phyloP scores from a whole-genome alignment of 2,888 invertebrate genomes.

The Caenorhabditis afra region DNA sequence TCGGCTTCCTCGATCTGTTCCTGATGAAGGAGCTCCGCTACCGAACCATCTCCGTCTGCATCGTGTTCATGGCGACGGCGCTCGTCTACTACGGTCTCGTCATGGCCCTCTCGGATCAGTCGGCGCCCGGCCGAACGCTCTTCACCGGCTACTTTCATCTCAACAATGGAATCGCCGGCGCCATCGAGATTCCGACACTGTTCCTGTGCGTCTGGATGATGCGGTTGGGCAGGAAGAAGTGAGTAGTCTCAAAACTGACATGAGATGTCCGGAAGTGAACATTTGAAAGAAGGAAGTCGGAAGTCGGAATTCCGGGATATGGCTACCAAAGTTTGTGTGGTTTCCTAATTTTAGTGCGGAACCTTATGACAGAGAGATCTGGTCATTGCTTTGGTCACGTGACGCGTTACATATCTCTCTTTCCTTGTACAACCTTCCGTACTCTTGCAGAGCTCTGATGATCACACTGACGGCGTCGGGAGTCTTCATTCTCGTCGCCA shows the following conservation, averaged over 20 bases:
- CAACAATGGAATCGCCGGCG: slow-evolving; percentile 80
- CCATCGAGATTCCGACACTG: slow-evolving; percentile 79
- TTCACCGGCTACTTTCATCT: slow-evolving; percentile 80
- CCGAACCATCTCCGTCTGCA: slow-evolving; percentile 77
- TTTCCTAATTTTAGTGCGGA: no score
- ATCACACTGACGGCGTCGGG: slow-evolving; percentile 76
- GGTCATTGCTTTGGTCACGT: no score
- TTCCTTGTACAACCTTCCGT: no score
- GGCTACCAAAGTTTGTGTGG: no score
- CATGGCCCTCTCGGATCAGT: slow-evolving; percentile 79
- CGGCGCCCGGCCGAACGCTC: slow-evolving; percentile 78
- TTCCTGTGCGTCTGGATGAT: slow-evolving; percentile 78
- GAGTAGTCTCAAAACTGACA: neutral
- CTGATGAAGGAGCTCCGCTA: slow-evolving; percentile 66
- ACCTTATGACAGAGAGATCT: no score
- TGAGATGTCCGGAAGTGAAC: no score
- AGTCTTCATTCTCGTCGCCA: slow-evolving; percentile 77
- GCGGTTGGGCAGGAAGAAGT: slow-evolving; percentile 77
- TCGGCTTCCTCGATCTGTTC: slow-evolving; percentile 63
- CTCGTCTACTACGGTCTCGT: slow-evolving; percentile 81
- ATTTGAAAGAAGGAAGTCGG: no score
- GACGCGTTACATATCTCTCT: no score
- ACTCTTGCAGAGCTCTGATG: slow-evolving; percentile 76
- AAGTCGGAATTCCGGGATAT: no score
- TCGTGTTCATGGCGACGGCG: slow-evolving; percentile 80